Evolutionary conservation across 1,140 invertebrate genomes (phyloP).

Genomic region (Drosophila pruinosa): DNA sequence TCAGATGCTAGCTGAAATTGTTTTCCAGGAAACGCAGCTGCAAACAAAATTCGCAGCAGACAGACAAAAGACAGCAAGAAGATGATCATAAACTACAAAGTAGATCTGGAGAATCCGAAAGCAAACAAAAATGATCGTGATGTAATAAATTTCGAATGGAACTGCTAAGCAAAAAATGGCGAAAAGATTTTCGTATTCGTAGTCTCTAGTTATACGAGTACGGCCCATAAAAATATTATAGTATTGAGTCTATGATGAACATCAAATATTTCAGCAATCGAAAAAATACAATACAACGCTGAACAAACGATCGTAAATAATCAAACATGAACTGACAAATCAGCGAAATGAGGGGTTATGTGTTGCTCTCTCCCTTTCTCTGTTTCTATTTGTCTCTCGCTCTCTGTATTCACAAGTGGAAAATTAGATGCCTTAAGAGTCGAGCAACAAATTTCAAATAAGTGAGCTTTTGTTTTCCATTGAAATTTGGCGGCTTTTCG

Average conservation of each 20-base stretch:
- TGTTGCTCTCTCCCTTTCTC: not conserved
- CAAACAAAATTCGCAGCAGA: slow-evolving; percentile 61
- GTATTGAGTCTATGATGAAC: slow-evolving; percentile 49
- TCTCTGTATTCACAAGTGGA: slow-evolving; percentile 57
- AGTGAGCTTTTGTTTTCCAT: slow-evolving; percentile 80
- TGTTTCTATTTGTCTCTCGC: not conserved
- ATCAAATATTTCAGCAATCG: slow-evolving; percentile 40
- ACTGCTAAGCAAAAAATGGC: slow-evolving; percentile 32
- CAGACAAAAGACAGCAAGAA: slow-evolving; percentile 15
- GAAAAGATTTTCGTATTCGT: slow-evolving; percentile 41
- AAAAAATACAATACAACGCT: slow-evolving; percentile 3
- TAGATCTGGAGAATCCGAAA: slow-evolving; percentile 33
- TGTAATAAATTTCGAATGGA: slow-evolving; percentile 67
- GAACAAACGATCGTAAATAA: slow-evolving; percentile 70
- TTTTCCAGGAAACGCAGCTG: slow-evolving; percentile 78
- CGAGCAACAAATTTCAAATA: slow-evolving; percentile 65
- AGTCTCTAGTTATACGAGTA: slow-evolving; percentile 30
- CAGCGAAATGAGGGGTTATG: slow-evolving; percentile 40
- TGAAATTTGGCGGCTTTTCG: slow-evolving; percentile 75
- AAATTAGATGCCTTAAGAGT: slow-evolving; percentile 63
- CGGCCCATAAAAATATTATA: slow-evolving; percentile 48
- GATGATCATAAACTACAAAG: slow-evolving; percentile 56
- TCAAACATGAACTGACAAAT: slow-evolving; percentile 69
- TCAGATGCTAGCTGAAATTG: slow-evolving; percentile 50
- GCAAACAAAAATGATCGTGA: slow-evolving; percentile 55